A percentile compares a stretch with the other conserved stretches of the same genome.
These are phyloP conservation scores for Apodemus agrarius DNA, from an alignment of 2,797 vertebrate genomes.

Conservation along the genomic window DNA sequence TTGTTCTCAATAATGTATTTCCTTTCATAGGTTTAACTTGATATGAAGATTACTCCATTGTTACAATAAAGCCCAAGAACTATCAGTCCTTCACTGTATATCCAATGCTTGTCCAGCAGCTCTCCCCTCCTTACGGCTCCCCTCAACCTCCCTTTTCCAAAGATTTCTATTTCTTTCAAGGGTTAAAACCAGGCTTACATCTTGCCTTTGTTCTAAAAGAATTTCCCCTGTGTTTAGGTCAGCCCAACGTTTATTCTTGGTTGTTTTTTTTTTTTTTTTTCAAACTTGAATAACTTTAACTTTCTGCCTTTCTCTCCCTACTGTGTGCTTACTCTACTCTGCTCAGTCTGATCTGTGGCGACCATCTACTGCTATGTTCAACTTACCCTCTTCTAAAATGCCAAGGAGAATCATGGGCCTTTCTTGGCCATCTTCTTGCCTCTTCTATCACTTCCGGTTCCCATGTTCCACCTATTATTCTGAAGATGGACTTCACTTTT, in stretches of 20 bases:
- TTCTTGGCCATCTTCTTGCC: not conserved
- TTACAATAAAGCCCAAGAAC: not conserved
- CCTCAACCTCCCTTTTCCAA: not conserved
- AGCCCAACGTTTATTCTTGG: not conserved
- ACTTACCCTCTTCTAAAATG: not conserved
- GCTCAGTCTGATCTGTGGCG: not conserved
- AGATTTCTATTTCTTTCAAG: not conserved
- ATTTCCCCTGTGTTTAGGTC: not conserved
- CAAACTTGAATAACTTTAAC: not conserved
- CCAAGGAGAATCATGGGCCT: not conserved
- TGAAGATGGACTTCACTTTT: not conserved
- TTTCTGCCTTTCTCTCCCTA: not conserved
- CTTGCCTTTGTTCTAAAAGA: not conserved
- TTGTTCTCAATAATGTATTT: not conserved
- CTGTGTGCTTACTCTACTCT: not conserved
- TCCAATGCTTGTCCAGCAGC: not conserved
- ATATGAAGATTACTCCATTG: not conserved
- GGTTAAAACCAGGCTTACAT: not conserved
- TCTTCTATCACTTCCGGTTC: no score
- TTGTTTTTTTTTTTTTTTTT: not conserved
- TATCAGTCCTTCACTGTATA: not conserved
- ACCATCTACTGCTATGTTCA: fast-evolving
- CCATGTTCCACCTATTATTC: not conserved
- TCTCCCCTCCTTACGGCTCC: no score
- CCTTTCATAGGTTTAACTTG: not conserved